Base-by-base conservation (phyloP, 2,888 invertebrate species). In the Anarsia innoxiella region DNA sequence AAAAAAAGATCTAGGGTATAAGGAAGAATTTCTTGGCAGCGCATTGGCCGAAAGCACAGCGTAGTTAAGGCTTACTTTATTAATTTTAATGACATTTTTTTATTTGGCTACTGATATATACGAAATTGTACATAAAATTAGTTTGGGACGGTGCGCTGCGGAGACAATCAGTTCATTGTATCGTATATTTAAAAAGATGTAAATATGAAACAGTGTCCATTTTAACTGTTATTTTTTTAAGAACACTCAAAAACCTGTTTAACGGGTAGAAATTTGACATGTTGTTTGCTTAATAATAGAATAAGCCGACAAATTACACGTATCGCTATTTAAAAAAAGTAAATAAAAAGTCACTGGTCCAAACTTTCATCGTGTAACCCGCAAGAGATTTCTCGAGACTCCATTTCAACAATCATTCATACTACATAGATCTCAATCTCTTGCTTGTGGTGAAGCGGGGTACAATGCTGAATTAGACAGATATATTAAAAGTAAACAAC, bases 151-250 rank as follows among this genome's bases (percentile, higher is more conserved):
- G 37, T 47, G 56, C 59, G 53, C 46, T 49, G 41, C 41, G 40
- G 30, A 39, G 48, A 53, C 44, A 49, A 44, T 48, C 50, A 65
- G 61, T 64, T 67, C 68, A 53, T 57, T 69, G 72, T 73, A 67
- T 66, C 66, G 52, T 68, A 61, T 66, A 72, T 69, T 66, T 66
- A 66, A 66, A 60, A 58, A 48, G 65, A 69, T 80, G 82, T 82
- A 82, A 76, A 82, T 82, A 82, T 65, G 66, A 70, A 59, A 73
- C 66, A 61, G 69, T 77, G 75, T 78, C 77, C 76, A 74, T 73
- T 79, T 67, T 71, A 73, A 78, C 67, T 73, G 66, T 78, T 78
- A 72, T 73, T 78, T 77, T 76, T 80, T 72, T 72, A 74, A 70
- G 71, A 63, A 71, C 73, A 73, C 69, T 61, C 66, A 65, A 64